Evolutionary conservation across 2,797 vertebrate species (phyloP).

Genomic region (Tenualosa thibaudeaui): DNA sequence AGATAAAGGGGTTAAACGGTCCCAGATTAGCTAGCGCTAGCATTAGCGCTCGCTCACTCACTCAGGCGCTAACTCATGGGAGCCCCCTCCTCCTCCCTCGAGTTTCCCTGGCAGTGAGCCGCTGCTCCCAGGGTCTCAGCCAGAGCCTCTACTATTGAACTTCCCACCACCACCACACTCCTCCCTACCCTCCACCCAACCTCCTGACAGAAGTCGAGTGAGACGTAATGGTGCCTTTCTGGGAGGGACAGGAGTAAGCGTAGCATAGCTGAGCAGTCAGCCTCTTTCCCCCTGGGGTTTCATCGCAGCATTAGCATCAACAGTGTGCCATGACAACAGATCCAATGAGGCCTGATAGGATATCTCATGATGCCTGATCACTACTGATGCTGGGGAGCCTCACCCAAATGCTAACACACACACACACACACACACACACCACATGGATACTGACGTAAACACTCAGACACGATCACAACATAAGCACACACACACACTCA

Average conservation of each 20-base stretch:
- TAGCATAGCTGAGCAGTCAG: slow-evolving; percentile 26
- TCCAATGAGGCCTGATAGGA: slow-evolving; percentile 53
- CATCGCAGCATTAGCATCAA: not conserved
- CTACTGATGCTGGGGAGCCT: slow-evolving; percentile 37
- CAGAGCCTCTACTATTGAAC: not conserved
- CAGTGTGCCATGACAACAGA: slow-evolving; percentile 27
- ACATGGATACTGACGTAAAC: not conserved
- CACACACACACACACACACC: slow-evolving; percentile 25
- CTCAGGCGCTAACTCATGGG: not conserved
- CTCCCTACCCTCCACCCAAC: not conserved
- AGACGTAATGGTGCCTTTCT: not conserved
- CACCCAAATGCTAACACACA: slow-evolving; percentile 33
- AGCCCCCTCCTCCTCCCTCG: not conserved
- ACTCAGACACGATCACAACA: not conserved
- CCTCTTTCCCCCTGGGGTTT: slow-evolving; percentile 21
- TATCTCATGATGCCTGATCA: slow-evolving; percentile 32
- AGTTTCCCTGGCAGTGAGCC: not conserved
- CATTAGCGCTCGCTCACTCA: not conserved
- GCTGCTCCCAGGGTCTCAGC: not conserved
- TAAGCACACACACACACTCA: not conserved
- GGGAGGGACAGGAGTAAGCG: not conserved
- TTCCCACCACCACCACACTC: no score
- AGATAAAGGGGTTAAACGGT: slow-evolving; percentile 34
- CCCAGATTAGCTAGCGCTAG: slow-evolving; percentile 30
- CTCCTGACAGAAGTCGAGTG: not conserved